Evolutionary conservation across 1,140 invertebrate species (phyloP).

Genomic region (Pseudomyrmex gracilis): DNA sequence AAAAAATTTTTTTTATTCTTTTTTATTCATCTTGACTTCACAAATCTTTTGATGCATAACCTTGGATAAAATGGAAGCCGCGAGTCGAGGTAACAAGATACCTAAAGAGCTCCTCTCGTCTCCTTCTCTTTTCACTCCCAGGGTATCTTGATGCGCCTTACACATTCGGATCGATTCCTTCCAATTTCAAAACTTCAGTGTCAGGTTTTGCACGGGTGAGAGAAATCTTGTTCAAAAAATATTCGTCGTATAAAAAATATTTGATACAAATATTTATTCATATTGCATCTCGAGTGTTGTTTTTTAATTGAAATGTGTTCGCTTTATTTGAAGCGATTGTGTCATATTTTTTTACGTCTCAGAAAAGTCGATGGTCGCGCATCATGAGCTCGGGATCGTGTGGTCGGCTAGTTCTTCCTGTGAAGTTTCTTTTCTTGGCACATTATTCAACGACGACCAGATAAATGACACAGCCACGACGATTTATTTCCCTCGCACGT

Average conservation of each 20-base stretch:
- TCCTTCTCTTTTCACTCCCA: conserved; percentile 37
- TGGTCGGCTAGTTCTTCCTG: conserved; percentile 3
- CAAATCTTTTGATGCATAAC: conserved; percentile 57
- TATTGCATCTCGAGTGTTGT: background rate
- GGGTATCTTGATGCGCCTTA: background rate
- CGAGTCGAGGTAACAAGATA: conserved; percentile 66
- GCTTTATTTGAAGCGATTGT: too few species aligned
- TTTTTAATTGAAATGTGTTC: background rate
- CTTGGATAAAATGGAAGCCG: conserved; percentile 57
- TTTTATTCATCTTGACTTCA: conserved; percentile 4
- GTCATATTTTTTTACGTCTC: conserved; percentile 6
- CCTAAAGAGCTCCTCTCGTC: conserved; percentile 50
- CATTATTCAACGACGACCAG: conserved; percentile 40
- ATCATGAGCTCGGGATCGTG: background rate
- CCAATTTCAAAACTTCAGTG: conserved; percentile 50
- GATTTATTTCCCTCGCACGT: conserved; percentile 48
- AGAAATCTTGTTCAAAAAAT: conserved; percentile 46
- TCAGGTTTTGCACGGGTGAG: conserved; percentile 59
- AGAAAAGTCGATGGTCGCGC: conserved; percentile 59
- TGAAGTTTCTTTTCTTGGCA: conserved; percentile 10
- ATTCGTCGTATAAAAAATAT: background rate
- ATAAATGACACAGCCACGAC: conserved; percentile 42
- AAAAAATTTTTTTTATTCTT: conserved; percentile 51
- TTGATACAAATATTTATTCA: background rate
- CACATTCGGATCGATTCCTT: conserved; percentile 26